A percentile compares a stretch with the other conserved stretches of the same genome.
phyloP scores from a whole-genome alignment of 2,113 vertebrate genomes.

The Muntiacus reevesi region DNA sequence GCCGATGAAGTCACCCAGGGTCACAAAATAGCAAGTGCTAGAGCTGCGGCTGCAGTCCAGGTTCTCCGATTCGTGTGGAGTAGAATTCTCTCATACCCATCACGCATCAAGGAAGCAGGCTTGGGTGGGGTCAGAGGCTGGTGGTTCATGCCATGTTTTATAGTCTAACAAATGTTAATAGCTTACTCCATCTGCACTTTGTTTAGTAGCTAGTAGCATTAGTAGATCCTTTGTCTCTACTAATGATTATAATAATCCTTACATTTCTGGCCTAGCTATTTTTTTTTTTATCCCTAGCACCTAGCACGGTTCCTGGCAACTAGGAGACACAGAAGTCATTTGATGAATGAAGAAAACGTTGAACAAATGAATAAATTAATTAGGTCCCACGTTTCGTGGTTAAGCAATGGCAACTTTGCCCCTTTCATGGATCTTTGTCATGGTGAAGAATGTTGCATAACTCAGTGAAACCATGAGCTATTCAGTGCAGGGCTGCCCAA shows the following conservation, averaged over 20 bases:
- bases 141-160: background rate
- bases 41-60: background rate
- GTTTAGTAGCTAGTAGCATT: background rate
- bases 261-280: background rate
- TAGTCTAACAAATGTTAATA: background rate
- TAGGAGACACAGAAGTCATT: background rate
- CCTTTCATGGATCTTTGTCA: background rate
- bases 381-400: background rate
- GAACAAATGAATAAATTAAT: background rate
- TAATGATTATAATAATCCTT: background rate
- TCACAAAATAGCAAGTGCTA: background rate
- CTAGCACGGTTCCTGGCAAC: background rate
- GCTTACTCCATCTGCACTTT: background rate
- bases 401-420: background rate
- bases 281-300: background rate
- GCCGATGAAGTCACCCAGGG: background rate
- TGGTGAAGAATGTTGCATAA: background rate
- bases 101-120: background rate
- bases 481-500: background rate
- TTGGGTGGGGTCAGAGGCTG: background rate
- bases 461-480: background rate
- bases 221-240: background rate
- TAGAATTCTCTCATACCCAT: rapidly evolving
- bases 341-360: background rate
- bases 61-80: too few relatives aligned